A percentile compares a stretch with the other conserved stretches of the same genome.
Evolutionary conservation across 2,113 vertebrate species (phyloP).

Genomic region (Campylomormyrus numenius): DNA sequence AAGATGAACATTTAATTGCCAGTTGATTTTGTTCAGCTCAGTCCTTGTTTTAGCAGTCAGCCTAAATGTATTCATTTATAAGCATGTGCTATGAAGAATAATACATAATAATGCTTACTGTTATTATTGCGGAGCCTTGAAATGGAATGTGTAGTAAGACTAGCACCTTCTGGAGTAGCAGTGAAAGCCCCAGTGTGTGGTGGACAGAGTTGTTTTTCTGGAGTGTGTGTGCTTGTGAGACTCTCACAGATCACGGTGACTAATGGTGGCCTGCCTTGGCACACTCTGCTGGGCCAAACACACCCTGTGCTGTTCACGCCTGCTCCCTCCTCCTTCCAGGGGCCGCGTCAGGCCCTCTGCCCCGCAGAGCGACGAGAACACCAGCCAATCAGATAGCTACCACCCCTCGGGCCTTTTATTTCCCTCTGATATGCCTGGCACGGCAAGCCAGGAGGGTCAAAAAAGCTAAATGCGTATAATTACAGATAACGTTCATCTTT

Average conservation of each 20-base stretch:
- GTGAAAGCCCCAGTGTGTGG: not conserved
- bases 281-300: not conserved
- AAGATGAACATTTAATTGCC: not conserved
- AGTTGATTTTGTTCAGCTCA: not conserved
- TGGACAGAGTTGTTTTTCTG: not conserved
- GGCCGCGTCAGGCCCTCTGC: not conserved
- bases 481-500: not conserved
- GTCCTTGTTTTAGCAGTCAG: not conserved
- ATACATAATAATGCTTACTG: not conserved
- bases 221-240: not conserved
- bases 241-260: slow-evolving; percentile 11
- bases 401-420: not conserved
- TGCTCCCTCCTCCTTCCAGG: not conserved
- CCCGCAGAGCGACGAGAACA: not conserved
- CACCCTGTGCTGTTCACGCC: slow-evolving; percentile 6
- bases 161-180: not conserved
- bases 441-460: not conserved
- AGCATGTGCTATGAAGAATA: not conserved
- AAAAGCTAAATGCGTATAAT: not conserved
- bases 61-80: not conserved
- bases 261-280: not conserved
- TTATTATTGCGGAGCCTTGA: not conserved
- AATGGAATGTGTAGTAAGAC: not conserved
- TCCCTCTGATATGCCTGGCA: not conserved
- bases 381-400: not conserved